A percentile compares a stretch with the other conserved stretches of the same genome.
These are phyloP conservation scores for Falco peregrinus DNA, from an alignment of 2,797 vertebrate genomes.

Conservation along the genomic window DNA sequence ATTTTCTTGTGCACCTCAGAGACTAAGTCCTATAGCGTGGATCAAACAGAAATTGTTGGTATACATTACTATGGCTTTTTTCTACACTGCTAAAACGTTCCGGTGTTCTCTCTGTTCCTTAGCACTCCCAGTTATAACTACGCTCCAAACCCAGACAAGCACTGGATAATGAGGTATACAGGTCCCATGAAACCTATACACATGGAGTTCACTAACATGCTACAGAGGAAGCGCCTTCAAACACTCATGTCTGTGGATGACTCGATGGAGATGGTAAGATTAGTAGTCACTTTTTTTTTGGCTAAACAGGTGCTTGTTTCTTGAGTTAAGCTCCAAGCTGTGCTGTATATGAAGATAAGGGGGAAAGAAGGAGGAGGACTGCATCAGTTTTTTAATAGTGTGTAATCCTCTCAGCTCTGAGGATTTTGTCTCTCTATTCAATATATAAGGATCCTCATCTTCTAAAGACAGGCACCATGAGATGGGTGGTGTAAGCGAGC, in stretches of 20 bases:
- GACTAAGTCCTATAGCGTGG: background rate
- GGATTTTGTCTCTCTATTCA: background rate
- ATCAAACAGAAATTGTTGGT: background rate
- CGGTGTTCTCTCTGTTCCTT: constrained; percentile 1
- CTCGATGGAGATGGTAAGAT: constrained; percentile 89
- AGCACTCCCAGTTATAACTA: constrained; percentile 98
- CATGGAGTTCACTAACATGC: constrained; percentile 98
- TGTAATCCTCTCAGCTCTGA: background rate
- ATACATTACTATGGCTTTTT: background rate
- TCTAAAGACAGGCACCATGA: background rate
- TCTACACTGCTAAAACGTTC: background rate
- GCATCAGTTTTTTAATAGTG: background rate
- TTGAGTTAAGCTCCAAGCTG: background rate
- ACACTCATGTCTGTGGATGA: constrained; percentile 95
- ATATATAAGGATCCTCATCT: background rate
- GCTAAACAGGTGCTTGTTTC: background rate
- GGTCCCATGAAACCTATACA: constrained; percentile 96
- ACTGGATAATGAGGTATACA: constrained; percentile 98
- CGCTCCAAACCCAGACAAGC: constrained; percentile 94
- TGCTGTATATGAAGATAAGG: background rate
- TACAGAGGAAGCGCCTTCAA: constrained; percentile 93
- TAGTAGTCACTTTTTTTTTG: background rate
- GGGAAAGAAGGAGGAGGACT: background rate
- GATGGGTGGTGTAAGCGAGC: background rate
- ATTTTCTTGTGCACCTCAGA: background rate